Base-by-base conservation (phyloP, 2,888 invertebrate genomes). In the Litoditis marina region DNA sequence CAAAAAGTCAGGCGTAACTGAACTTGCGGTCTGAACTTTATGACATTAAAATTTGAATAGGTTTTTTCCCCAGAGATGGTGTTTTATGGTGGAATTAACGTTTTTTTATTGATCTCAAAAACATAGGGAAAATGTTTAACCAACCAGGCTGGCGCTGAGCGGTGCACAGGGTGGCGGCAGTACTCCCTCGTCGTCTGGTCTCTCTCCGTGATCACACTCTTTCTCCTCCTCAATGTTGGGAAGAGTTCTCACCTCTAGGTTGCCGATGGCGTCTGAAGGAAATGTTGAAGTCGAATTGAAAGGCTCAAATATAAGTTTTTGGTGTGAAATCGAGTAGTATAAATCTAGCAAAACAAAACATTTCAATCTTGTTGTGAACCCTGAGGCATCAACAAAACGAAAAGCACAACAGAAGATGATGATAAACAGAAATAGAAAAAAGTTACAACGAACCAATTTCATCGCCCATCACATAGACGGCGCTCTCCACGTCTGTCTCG, bases 391-490 rank as follows among this genome's bases (percentile, higher is more conserved):
- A n/a, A n/a, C n/a, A n/a, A n/a, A n/a, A n/a, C n/a, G n/a, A n/a
- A n/a, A n/a, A n/a, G n/a, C n/a, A n/a, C n/a, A 25, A 44, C 25
- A 44, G 19, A 44, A 44, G 19, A 44, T 8, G 44, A 5, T 44
- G 4, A 44, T 44, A 44, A 44, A 6, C 19, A 22, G 44, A 22
- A 22, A 44, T 44, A 25, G 25, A 44, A 44, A 3, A 22, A 4
- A 44, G 19, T 8, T 8, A 6, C 19, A 60, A 50, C 54, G 46
- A 28, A 69, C 69, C 69, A 49, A 69, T 65, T 32, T 76, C 77
- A 60, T 72, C 74, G 8, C 68, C 68, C 63, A 74, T 74, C 7
- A 76, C 74, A 53, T 68, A 74, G 28, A 77, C 76, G 42, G 72
- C 65, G 36, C 74, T 73, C 19, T 77, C 76, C 4, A 22, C 64